These are phyloP conservation scores for Sicus ferrugineus DNA, from an alignment of 2,888 invertebrate species.

Conservation along the genomic window DNA sequence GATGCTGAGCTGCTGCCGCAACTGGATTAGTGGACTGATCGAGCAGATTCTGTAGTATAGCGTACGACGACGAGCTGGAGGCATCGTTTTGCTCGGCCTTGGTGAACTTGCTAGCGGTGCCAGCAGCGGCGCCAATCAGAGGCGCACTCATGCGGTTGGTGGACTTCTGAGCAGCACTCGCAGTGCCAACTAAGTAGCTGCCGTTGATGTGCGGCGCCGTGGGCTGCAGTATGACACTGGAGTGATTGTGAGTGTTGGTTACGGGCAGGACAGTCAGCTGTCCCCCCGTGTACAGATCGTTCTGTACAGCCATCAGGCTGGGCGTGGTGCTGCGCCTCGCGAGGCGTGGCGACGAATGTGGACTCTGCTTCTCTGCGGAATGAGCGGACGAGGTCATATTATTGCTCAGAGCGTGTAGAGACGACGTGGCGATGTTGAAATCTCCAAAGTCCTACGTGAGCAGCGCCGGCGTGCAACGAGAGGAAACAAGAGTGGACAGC, in stretches of 20 bases:
- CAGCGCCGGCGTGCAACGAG: slow-evolving; percentile 24
- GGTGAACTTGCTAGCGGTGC: slow-evolving; percentile 44
- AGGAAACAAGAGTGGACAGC: slow-evolving; percentile 30
- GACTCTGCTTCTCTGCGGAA: slow-evolving; percentile 66
- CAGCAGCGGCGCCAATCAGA: slow-evolving; percentile 52
- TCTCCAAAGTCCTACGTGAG: slow-evolving; percentile 67
- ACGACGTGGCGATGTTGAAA: slow-evolving; percentile 73
- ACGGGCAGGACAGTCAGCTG: slow-evolving; percentile 39
- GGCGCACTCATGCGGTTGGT: slow-evolving; percentile 64
- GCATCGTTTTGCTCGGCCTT: slow-evolving; percentile 56
- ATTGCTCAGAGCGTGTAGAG: slow-evolving; percentile 68
- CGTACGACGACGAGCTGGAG: slow-evolving; percentile 52
- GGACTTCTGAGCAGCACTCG: slow-evolving; percentile 51
- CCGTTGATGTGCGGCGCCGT: slow-evolving; percentile 57
- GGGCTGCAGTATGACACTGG: slow-evolving; percentile 44
- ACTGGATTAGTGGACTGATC: slow-evolving; percentile 44
- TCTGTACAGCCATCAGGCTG: slow-evolving; percentile 62
- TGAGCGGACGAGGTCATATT: slow-evolving; percentile 54
- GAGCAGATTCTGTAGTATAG: slow-evolving; percentile 58
- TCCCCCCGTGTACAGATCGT: slow-evolving; percentile 59
- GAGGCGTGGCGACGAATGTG: slow-evolving; percentile 69
- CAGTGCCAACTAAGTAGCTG: slow-evolving; percentile 30
- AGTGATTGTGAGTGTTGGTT: slow-evolving; percentile 22
- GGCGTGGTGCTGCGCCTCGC: slow-evolving; percentile 64
- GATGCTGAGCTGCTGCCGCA: slow-evolving; percentile 38